These are phyloP conservation scores for Toxotes jaculatrix DNA, from an alignment of 2,113 vertebrate genomes.

Conservation along the genomic window DNA sequence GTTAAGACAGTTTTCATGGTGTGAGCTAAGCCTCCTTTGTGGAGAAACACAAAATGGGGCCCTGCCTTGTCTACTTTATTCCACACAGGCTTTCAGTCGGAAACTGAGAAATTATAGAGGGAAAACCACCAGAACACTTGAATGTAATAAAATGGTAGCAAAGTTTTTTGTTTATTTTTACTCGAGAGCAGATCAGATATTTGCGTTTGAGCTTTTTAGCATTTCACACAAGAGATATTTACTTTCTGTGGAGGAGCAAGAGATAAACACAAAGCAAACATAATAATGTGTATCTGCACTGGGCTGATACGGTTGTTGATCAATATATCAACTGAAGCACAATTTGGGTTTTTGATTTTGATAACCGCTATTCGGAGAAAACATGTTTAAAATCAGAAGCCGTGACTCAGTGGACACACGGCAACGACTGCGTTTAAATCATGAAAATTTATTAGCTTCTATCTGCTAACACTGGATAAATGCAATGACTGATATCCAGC, in stretches of 20 bases:
- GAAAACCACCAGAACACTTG: neutral
- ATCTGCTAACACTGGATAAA: no score
- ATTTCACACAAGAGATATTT: neutral
- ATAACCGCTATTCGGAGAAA: no score
- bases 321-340: neutral
- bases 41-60: constrained; percentile 3
- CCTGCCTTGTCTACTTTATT: neutral
- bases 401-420: no score
- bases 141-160: neutral
- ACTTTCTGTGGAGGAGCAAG: neutral
- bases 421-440: no score
- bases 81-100: neutral
- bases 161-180: neutral
- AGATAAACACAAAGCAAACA: neutral
- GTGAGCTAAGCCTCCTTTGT: constrained; percentile 17
- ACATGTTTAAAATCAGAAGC: no score
- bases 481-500: no score
- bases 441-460: no score
- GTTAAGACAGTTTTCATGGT: constrained; percentile 9
- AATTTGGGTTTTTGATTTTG: no score
- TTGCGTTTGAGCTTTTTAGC: neutral
- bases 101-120: neutral
- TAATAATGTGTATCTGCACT: neutral
- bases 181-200: neutral
- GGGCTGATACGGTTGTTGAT: neutral